phyloP scores from a whole-genome alignment of 2,888 invertebrate species.

The Holacanthella duospinosa region DNA sequence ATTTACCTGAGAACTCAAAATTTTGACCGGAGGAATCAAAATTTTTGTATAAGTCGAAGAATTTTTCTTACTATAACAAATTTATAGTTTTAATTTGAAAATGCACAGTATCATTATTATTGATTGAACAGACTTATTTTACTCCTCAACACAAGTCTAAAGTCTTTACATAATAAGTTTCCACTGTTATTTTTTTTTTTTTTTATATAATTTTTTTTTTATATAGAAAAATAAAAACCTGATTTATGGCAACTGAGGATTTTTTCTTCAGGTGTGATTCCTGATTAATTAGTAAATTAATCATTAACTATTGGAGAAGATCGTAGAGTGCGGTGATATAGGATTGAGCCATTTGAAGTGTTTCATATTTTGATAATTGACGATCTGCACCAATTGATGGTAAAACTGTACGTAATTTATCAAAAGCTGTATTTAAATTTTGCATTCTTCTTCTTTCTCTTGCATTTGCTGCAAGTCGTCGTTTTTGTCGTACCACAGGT shows the following conservation, averaged over 20 bases:
- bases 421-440: slow-evolving; percentile 87
- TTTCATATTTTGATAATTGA: slow-evolving; percentile 89
- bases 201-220: too few relatives aligned
- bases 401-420: slow-evolving; percentile 76
- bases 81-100: too few relatives aligned
- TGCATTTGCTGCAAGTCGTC: slow-evolving; percentile 84
- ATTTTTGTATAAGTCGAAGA: too few relatives aligned
- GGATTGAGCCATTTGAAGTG: slow-evolving; percentile 92
- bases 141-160: too few relatives aligned
- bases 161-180: slow-evolving; percentile 10
- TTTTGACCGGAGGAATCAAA: too few relatives aligned
- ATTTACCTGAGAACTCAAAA: too few relatives aligned
- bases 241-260: too few relatives aligned
- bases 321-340: slow-evolving; percentile 86
- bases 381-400: slow-evolving; percentile 83
- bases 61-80: too few relatives aligned
- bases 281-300: not conserved
- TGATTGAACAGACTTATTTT: too few relatives aligned
- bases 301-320: slow-evolving; percentile 53
- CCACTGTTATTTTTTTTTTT: not conserved
- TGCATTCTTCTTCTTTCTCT: slow-evolving; percentile 86
- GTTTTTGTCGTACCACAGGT: slow-evolving; percentile 65
- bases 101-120: too few relatives aligned
- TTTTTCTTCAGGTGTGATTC: not conserved
- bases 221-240: too few relatives aligned